Base-by-base conservation (phyloP, 2,888 invertebrate genomes). In the Callimorpha dominula region DNA sequence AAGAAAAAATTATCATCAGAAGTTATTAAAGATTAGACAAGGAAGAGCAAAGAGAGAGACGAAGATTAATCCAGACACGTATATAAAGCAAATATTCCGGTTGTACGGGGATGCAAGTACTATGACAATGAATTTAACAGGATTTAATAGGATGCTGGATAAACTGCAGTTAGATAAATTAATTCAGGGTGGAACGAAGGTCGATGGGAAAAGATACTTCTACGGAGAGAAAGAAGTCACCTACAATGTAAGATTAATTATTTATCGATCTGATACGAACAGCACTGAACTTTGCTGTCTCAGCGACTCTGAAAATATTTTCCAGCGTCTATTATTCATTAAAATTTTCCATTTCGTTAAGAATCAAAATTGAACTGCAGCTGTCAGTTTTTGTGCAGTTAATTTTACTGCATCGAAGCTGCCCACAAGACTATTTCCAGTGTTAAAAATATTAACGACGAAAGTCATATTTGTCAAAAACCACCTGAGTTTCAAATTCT, bases 111-210 rank as follows among this genome's bases (percentile, higher is more conserved):
- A 97, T 85, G 96, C 96, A 0, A 94, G 96, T 9, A 96, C 94
- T 60, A 96, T 97, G 92, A 97, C 97, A 14, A 96, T 97, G 93
- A 95, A 96, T 85, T 81, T 96, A 79, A 96, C 96, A 7, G 97
- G 97, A n/a, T 98, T 98, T 83, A 97, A 97, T 79, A 96, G 92
- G 70, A 96, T 98, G 94, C 92, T 98, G 14, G 92, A 94, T 69
- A 96, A 95, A 64, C 85, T 97, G 79, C 96, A 96, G 31, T 91
- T 97, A 6, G 90, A 95, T 71, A 95, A 95, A 75, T 88, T 97
- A 78, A 88, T 96, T 42, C 89, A 92, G 15, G 95, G 96, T 20
- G 93, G 94, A 0, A 88, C 89, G 77, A 92, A 82, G 78, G 87
- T 73, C 15, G 90, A 90, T 46, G 89, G 85, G 50, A 89, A 88